Evolutionary conservation across 2,888 invertebrate species (phyloP).

Genomic region (Leptarthrus brevirostris): DNA sequence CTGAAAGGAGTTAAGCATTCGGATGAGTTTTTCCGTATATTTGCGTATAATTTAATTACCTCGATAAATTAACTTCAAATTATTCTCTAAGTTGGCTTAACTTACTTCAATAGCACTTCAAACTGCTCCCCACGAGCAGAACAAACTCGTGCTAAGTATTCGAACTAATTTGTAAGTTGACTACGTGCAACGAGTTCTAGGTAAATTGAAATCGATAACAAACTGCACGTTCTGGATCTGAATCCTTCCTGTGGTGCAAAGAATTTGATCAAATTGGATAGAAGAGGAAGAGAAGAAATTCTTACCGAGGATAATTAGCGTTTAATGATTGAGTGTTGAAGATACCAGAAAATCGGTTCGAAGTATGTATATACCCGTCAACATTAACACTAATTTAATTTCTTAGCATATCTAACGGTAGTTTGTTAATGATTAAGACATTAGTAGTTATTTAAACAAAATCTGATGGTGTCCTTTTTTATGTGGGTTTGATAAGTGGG

Average conservation of each 20-base stretch:
- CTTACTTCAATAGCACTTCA: constrained; percentile 10
- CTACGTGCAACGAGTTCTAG: constrained; percentile 11
- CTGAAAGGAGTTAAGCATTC: neutral
- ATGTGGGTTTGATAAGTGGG: no score
- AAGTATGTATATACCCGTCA: no score
- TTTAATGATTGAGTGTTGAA: neutral
- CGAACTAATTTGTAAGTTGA: constrained; percentile 39
- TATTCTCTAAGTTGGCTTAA: constrained; percentile 10
- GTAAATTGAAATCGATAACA: constrained; percentile 23
- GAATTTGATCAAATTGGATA: neutral
- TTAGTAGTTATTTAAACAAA: no score
- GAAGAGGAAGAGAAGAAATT: neutral
- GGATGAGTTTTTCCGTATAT: neutral
- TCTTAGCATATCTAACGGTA: no score
- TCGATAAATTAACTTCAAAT: constrained; percentile 15
- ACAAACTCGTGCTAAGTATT: constrained; percentile 30
- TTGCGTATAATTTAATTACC: constrained; percentile 15
- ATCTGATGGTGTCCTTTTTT: no score
- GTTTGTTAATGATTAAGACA: no score
- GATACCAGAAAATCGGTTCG: neutral
- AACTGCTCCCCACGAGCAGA: neutral
- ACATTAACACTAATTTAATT: no score
- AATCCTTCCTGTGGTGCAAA: neutral
- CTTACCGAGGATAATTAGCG: constrained; percentile 14
- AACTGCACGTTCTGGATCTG: neutral